A percentile compares a stretch with the other conserved stretches of the same genome.
Conservation (phyloP, 2,888 invertebrate genomes). For the Ethmia dodecea region DNA sequence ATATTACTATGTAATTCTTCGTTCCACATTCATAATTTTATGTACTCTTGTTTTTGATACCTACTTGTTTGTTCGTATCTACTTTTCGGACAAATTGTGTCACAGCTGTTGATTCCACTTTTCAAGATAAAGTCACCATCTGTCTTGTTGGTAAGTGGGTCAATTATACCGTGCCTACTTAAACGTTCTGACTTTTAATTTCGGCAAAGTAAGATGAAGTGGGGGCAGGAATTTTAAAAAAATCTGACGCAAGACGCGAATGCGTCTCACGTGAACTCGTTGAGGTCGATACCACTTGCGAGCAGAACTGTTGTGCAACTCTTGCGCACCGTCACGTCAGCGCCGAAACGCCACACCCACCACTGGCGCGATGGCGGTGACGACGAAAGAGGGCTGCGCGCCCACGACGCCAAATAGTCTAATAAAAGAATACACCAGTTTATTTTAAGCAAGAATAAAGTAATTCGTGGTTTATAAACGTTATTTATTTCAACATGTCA, state of each 20-base stretch:
- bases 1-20: conserved; percentile 4
- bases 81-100: conserved; percentile 7
- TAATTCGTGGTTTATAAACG: no score
- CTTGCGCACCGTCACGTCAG: conserved; percentile 19
- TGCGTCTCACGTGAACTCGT: conserved; percentile 4
- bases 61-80: background rate
- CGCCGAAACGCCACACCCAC: conserved; percentile 26
- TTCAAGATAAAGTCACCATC: conserved; percentile 9
- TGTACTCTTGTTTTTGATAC: conserved; percentile 1
- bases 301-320: conserved; percentile 28
- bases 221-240: background rate
- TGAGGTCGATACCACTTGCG: conserved; percentile 4
- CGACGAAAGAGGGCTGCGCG: no score
- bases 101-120: conserved; percentile 10
- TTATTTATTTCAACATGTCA: no score
- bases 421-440: conserved; percentile 15
- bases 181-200: background rate
- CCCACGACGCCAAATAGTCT: conserved; percentile 26
- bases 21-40: conserved; percentile 20
- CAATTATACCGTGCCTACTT: conserved; percentile 3
- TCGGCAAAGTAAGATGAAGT: background rate
- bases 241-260: background rate
- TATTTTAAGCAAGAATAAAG: no score
- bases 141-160: conserved; percentile 6
- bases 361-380: no score